phyloP scores from a whole-genome alignment of 2,797 vertebrate species.

The Ptychobarbus kaznakovi region DNA sequence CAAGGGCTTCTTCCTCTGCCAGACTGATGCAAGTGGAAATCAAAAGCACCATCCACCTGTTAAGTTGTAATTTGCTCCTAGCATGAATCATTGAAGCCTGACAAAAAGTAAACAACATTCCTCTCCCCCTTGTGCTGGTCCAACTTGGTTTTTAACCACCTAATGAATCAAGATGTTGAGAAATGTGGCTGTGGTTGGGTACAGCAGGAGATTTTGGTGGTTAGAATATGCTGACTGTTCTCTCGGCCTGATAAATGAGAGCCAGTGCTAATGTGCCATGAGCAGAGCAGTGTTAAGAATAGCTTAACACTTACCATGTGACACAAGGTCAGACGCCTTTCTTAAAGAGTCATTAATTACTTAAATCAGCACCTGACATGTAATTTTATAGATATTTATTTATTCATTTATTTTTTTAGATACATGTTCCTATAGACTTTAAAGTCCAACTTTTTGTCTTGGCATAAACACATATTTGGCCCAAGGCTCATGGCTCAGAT shows the following conservation, averaged over 20 bases:
- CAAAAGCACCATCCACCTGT: slow-evolving; percentile 56
- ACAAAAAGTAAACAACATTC: slow-evolving; percentile 57
- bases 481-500: not conserved
- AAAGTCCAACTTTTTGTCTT: not conserved
- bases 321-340: slow-evolving; percentile 29
- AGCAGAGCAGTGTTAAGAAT: slow-evolving; percentile 10
- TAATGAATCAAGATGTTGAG: slow-evolving; percentile 51
- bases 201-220: slow-evolving; percentile 37
- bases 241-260: slow-evolving; percentile 33
- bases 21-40: slow-evolving; percentile 37
- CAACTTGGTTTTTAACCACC: slow-evolving; percentile 36
- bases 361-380: not conserved
- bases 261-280: slow-evolving; percentile 46
- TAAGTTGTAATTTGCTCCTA: slow-evolving; percentile 55
- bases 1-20: slow-evolving; percentile 8
- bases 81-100: slow-evolving; percentile 53
- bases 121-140: slow-evolving; percentile 19
- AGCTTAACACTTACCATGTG: slow-evolving; percentile 40
- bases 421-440: not conserved
- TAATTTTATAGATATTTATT: not conserved
- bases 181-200: slow-evolving; percentile 23
- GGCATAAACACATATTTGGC: not conserved
- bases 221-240: slow-evolving; percentile 53
- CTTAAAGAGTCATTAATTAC: slow-evolving; percentile 14
- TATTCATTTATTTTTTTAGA: not conserved